Conservation (phyloP, 30 jellyfish, hydroid and myxozoan species). For the Turritopsis rubra region DNA sequence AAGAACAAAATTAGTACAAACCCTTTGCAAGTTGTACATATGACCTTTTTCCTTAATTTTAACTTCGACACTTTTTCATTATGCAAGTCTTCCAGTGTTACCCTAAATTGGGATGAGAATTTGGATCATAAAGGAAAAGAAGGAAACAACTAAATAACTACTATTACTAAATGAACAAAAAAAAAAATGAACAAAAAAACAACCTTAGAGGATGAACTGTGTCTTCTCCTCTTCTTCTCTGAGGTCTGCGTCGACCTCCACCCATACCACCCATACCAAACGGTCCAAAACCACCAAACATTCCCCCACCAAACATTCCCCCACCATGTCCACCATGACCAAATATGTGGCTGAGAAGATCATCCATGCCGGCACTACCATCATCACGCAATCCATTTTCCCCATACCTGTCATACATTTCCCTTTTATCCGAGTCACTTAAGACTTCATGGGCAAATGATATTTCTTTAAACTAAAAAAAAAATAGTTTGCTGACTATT, state of each 20-base stretch:
- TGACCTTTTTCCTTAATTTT: slow-evolving; percentile 70
- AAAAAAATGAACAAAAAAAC: background rate
- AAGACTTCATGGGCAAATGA: slow-evolving; percentile 89
- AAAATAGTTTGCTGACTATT: background rate
- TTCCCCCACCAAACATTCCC: slow-evolving; percentile 32
- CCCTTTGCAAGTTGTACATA: slow-evolving; percentile 92
- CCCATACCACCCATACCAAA: slow-evolving; percentile 82
- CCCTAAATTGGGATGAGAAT: slow-evolving; percentile 35
- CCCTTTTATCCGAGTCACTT: slow-evolving; percentile 78
- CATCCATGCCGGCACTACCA: slow-evolving; percentile 90
- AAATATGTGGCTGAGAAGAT: slow-evolving; percentile 81
- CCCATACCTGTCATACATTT: slow-evolving; percentile 85
- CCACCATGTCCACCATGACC: slow-evolving; percentile 86
- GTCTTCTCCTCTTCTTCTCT: slow-evolving; percentile 93
- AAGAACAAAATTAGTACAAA: too few species aligned
- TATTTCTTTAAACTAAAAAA: slow-evolving; percentile 81
- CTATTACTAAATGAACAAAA: background rate
- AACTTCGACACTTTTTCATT: slow-evolving; percentile 83
- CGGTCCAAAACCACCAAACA: slow-evolving; percentile 33
- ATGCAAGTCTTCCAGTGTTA: slow-evolving; percentile 76
- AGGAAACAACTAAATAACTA: background rate
- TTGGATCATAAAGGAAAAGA: background rate
- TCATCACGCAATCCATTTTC: slow-evolving; percentile 93
- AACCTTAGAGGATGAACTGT: slow-evolving; percentile 84
- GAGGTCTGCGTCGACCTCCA: slow-evolving; percentile 86